phyloP scores from a whole-genome alignment of 2,113 vertebrate species.

The Callopanchax toddi region DNA sequence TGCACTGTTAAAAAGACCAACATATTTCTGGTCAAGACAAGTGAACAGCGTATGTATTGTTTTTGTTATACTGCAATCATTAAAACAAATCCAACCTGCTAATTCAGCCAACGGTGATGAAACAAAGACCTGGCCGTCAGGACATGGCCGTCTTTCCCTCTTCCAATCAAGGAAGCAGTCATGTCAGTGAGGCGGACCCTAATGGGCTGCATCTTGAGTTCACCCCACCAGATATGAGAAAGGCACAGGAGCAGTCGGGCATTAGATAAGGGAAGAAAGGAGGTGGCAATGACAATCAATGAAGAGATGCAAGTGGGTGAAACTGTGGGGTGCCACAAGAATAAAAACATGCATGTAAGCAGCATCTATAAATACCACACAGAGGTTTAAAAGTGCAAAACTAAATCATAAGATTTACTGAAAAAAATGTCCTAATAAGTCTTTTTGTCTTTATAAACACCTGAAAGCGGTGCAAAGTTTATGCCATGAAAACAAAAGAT shows the following conservation, averaged over 20 bases:
- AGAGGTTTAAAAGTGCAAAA: background rate
- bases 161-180: constrained; percentile 70
- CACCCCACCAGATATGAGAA: constrained; percentile 42
- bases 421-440: no score
- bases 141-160: constrained; percentile 59
- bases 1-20: no score
- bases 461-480: no score
- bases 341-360: constrained; percentile 2
- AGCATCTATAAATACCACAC: background rate
- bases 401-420: no score
- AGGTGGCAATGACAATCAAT: constrained; percentile 42
- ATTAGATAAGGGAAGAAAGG: constrained; percentile 19
- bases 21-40: no score
- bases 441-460: no score
- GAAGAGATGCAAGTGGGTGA: constrained; percentile 36
- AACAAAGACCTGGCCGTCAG: constrained; percentile 77
- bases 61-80: constrained; percentile 59
- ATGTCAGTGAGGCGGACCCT: constrained; percentile 63
- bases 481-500: constrained; percentile 15
- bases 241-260: constrained; percentile 29
- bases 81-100: constrained; percentile 73
- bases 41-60: background rate
- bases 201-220: constrained; percentile 61
- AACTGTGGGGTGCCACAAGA: constrained; percentile 23
- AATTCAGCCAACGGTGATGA: constrained; percentile 68